Conservation (phyloP, 2,888 invertebrate genomes). For the Stenoptilia bipunctidactyla region DNA sequence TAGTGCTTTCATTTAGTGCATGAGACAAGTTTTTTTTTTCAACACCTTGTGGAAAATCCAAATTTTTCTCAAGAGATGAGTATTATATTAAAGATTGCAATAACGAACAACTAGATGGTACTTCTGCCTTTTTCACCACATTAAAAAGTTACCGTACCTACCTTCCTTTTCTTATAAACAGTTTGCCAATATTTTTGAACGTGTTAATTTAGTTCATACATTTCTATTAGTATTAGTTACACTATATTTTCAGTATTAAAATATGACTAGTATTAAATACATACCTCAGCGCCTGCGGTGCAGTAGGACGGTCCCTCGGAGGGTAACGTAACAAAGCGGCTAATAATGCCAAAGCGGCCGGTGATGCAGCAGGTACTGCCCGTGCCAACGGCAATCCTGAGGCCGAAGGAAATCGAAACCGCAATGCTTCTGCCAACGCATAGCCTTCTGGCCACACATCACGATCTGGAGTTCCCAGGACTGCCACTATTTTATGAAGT, state of each 20-base stretch:
- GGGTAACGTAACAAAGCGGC: constrained; percentile 92
- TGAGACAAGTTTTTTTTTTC: too few species aligned
- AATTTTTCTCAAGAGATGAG: too few species aligned
- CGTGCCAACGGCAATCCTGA: constrained; percentile 83
- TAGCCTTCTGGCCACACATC: constrained; percentile 96
- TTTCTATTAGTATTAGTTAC: background rate
- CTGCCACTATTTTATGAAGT: constrained; percentile 93
- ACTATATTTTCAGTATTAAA: background rate
- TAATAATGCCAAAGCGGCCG: constrained; percentile 85
- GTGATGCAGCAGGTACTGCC: constrained; percentile 85
- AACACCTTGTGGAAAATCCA: too few species aligned
- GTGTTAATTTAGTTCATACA: background rate
- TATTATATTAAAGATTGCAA: too few species aligned
- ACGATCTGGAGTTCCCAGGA: constrained; percentile 89
- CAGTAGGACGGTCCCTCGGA: constrained; percentile 92
- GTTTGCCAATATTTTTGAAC: background rate
- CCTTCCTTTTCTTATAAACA: too few species aligned
- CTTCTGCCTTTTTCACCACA: too few species aligned
- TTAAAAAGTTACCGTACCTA: too few species aligned
- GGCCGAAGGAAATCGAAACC: constrained; percentile 95
- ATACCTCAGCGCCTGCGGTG: constrained; percentile 87
- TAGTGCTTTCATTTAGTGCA: too few species aligned
- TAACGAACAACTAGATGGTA: too few species aligned
- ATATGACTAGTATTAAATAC: background rate
- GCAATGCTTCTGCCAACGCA: constrained; percentile 91